Percentiles rank a stretch among this genome's conserved stretches.
Evolutionary conservation across 2,797 vertebrate species (phyloP).

Genomic region (Petrocephalus sullivani): DNA sequence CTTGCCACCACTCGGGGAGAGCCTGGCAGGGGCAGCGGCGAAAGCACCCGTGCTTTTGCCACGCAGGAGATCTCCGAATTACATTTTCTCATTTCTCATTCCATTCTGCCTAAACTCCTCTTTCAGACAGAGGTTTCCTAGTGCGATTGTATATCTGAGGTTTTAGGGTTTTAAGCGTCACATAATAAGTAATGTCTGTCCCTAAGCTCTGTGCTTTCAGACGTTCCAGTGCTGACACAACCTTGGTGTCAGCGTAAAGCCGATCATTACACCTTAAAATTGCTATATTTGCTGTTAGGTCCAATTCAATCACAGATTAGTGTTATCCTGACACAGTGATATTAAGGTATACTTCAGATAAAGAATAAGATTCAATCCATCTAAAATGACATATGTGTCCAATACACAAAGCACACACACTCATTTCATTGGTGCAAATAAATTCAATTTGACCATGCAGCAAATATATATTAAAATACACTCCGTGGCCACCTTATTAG

Average conservation of each 20-base stretch:
- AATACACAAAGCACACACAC: background rate
- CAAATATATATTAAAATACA: background rate
- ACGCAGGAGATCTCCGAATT: slow-evolving; percentile 36
- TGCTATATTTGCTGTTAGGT: background rate
- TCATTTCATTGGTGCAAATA: background rate
- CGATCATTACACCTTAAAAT: background rate
- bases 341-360: background rate
- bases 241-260: background rate
- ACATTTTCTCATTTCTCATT: slow-evolving; percentile 8
- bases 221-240: background rate
- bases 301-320: background rate
- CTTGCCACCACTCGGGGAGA: slow-evolving; percentile 48
- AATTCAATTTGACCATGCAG: background rate
- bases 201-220: background rate
- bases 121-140: background rate
- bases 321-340: background rate
- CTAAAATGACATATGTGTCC: background rate
- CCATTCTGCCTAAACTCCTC: slow-evolving; percentile 10
- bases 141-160: background rate
- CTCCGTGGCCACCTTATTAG: background rate
- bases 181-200: background rate
- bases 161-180: background rate
- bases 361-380: slow-evolving; percentile 2
- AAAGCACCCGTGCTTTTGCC: slow-evolving; percentile 46
- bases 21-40: slow-evolving; percentile 43